These are phyloP conservation scores for Helicoverpa armigera DNA, from an alignment of 1,140 invertebrate genomes.

Conservation along the genomic window DNA sequence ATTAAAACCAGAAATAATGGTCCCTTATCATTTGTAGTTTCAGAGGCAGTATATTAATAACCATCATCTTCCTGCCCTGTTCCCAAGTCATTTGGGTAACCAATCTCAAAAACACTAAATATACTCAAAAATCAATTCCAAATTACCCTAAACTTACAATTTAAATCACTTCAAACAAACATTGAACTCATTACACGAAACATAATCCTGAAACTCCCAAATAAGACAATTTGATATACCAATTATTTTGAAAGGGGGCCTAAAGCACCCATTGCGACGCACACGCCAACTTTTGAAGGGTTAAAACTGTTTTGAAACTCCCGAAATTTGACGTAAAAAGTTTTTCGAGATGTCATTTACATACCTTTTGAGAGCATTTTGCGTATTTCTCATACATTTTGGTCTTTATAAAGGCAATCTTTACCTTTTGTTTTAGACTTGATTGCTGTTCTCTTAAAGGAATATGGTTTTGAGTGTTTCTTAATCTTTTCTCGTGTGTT, in stretches of 20 bases:
- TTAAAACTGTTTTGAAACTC: conserved; percentile 50
- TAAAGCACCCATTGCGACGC: conserved; percentile 46
- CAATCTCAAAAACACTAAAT: too few species aligned
- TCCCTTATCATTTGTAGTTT: too few species aligned
- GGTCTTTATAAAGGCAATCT: conserved; percentile 14
- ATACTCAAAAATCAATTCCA: not conserved
- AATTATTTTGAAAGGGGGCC: conserved; percentile 45
- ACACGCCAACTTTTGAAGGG: conserved; percentile 50
- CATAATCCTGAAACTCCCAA: not conserved
- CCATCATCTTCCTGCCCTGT: too few species aligned
- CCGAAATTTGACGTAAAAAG: conserved; percentile 44
- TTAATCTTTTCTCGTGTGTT: not conserved
- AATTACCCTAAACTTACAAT: conserved; percentile 2
- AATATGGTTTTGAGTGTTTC: not conserved
- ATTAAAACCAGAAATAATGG: too few species aligned
- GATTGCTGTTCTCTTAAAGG: not conserved
- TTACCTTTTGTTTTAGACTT: not conserved
- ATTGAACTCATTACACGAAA: conserved; percentile 23
- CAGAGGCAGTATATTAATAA: too few species aligned
- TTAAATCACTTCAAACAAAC: conserved; percentile 5
- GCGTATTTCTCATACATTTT: conserved; percentile 30
- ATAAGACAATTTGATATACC: conserved; percentile 47
- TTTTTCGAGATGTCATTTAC: conserved; percentile 53
- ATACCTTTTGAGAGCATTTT: conserved; percentile 43
- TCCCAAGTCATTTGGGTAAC: too few species aligned